Evolutionary conservation across 1,140 invertebrate genomes (phyloP), one percentile per base, ranked within the genome.

Genomic region (Bombus turneri): DNA sequence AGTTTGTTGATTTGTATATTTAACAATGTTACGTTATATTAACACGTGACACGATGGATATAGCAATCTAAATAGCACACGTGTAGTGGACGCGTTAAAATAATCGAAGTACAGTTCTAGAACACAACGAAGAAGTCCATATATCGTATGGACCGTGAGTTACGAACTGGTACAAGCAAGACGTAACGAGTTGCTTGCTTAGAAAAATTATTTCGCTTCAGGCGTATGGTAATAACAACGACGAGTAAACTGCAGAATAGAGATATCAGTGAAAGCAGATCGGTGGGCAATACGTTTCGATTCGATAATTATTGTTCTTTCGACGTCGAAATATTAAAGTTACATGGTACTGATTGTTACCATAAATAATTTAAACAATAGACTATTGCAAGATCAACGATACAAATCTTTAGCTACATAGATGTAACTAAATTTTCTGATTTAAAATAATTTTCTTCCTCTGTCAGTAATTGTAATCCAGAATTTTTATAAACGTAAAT

Each of bases 261-360:
- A 82, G 76, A 81, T 86, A 87, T 86, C 86, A 88, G 85, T 88
- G 86, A 88, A 88, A 88, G 85, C 86, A 41, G 73, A 88, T 78
- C 37, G 86, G 62, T 72, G 53, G 74, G 34, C 37, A 39, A 39
- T 76, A 25, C 53, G 53, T 62, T 75, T 78, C 78, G 86, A 83
- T 73, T 43, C 37, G 31, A 37, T 80, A 68, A 74, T 78, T 34
- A 80, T 80, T 78, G 69, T 77, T 53, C 77, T 68, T 75, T 62
- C 31, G 74, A 69, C 75, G 72, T 73, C 28, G 28, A 43, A 6
- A 13, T 28, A 71, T 41, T 37, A 37, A 71, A 28, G 37, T 53
- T 53, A 18, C 47, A 53, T 22, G 47, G 47, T 53, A 53, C 47
- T 22, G 18, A 22, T 53, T 53, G 18, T 53, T 53, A 53, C 18